Base-by-base conservation (phyloP, 1,140 invertebrate species). In the honey bee (Apis mellifera) region DNA sequence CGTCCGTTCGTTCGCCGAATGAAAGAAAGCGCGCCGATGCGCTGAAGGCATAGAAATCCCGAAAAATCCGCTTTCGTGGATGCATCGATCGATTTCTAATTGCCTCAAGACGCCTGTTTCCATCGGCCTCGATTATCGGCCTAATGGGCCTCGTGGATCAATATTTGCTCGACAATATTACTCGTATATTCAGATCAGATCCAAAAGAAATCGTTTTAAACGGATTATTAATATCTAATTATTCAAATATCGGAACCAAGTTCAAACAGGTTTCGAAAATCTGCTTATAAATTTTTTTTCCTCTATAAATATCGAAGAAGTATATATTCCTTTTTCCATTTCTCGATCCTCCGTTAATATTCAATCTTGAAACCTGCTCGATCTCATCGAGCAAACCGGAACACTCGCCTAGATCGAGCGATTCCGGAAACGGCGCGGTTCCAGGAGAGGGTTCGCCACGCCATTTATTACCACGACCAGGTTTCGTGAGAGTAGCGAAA, bases 11-110 rank as follows among this genome's bases (percentile, higher is more conserved):
- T 7, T 1, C 19, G 9, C 26, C 13, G 17, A 9, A 8, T 0
- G 52, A 32, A 72, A 23, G 42, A 50, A 50, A 32, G 19, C 55
- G 26, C 2, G 23, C 48, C 65, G n/a, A 52, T 17, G 66, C n/a
- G 54, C 15, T 12, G 15, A 15, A 17, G 12, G 23, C 11, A 48
- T 9, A 7, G 4, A n/a, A 32, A 54, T 64, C 50, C 73, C 76
- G 48, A 42, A 76, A 70, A 82, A 32, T 42, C 79, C 73, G 19
- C 52, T 15, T 72, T 80, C 75, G 64, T 54, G 83, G 71, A 82
- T 12, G 80, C 72, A 23, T 42, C 57, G 82, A 70, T 54, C 68
- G 89, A 89, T 89, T 89, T 89, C 89, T 83, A 88, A 87, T 84
- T 84, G 80, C 64, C 83, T 57, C 48, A 84, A 76, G 84, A 83